Base-by-base conservation (phyloP, 2,113 vertebrate species). In the Nipponia nippon region DNA sequence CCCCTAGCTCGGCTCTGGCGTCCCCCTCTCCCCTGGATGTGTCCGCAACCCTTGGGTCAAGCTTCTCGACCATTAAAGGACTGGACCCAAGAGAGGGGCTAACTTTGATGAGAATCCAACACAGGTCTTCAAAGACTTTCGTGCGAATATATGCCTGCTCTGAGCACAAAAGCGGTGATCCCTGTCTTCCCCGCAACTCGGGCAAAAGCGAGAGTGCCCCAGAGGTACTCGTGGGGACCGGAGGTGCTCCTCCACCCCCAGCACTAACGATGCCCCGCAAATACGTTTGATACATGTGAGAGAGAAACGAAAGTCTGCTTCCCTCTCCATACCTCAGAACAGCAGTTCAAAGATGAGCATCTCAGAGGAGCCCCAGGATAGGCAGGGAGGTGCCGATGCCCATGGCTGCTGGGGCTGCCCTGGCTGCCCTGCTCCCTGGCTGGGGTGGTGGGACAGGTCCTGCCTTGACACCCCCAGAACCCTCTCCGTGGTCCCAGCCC, bases 101-200 rank as follows among this genome's bases (percentile, higher is more conserved):
- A 88, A 52, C 90, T 90, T 90, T 86, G 86, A 86, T 83, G 67
- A 70, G 40, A 93, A 92, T 70, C 66, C 79, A 96, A 25, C 26
- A 63, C 36, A 77, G 63, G 67, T 81, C 76, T 92, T 94, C 83
- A 89, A 89, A 92, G 80, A 62, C 38, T 40, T 75, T 73, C 49
- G 15, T 88, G 36, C 27, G 62, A 89, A 89, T 49, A 49, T 3
- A 20, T 30, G 65, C 17, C 61, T 75, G 50, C n/a, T 83, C 49
- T 75, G 72, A 89, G 55, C 47, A 78, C 21, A 83, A 6, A 91
- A 91, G 42, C 13, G 0, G 36, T 38, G 75, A 90, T 58, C n/a
- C 26, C 38, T 63, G 16, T 40, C 61, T 69, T 73, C 38, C 50
- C n/a, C 2, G 6, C 10, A 25, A 27, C 44, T 55, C 12, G 0